These are phyloP conservation scores for Neostethus bicornis DNA, from an alignment of 2,797 vertebrate species.

Conservation along the genomic window DNA sequence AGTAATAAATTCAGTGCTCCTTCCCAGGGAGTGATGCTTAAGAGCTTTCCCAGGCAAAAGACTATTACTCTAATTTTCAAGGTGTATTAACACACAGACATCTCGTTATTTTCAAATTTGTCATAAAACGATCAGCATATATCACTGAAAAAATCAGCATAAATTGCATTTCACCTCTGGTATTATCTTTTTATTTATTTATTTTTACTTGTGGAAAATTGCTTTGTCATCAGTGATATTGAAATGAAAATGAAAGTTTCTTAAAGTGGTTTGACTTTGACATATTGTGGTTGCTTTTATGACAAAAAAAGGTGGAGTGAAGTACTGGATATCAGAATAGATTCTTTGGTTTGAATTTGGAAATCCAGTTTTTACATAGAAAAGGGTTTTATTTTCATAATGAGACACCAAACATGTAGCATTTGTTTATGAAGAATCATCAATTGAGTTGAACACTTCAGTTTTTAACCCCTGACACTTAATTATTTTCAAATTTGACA, in stretches of 20 bases:
- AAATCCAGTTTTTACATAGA: background rate
- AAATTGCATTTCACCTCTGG: conserved; percentile 9
- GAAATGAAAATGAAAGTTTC: background rate
- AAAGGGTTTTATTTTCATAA: no score
- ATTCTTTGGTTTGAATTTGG: background rate
- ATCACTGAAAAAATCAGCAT: conserved; percentile 41
- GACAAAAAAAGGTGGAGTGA: no score
- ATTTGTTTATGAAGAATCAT: background rate
- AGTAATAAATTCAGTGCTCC: conserved; percentile 67
- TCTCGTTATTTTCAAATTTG: conserved; percentile 51
- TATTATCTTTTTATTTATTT: conserved; percentile 17
- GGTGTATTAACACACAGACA: conserved; percentile 48
- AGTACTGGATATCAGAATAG: background rate
- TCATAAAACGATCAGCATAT: conserved; percentile 41
- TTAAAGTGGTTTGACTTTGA: background rate
- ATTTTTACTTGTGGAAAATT: conserved; percentile 1
- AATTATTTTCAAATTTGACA: background rate
- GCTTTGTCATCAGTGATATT: background rate
- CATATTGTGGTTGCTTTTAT: background rate
- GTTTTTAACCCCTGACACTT: background rate
- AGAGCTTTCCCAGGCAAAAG: conserved; percentile 68
- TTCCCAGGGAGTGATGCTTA: conserved; percentile 56
- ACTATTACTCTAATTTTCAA: conserved; percentile 59
- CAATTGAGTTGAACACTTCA: background rate
- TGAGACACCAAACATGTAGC: background rate